phyloP scores from a whole-genome alignment of 2,888 invertebrate genomes.

The Acanthosepion esculentum region DNA sequence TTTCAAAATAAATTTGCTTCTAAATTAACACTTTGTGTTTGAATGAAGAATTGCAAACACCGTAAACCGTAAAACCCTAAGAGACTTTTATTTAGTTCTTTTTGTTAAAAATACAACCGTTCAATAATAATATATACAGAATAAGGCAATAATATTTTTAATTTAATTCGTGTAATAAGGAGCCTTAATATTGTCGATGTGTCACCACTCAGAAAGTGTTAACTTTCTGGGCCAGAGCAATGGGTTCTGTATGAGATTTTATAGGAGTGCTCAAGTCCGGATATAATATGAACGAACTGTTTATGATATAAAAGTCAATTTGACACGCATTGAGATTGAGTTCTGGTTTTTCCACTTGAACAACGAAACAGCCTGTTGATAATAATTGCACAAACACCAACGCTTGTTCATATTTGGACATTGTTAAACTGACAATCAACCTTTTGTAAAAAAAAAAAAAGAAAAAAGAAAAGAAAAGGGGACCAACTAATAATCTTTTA shows the following conservation, averaged over 20 bases:
- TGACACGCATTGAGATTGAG: background rate
- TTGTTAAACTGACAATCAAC: background rate
- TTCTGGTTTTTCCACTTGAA: slow-evolving; percentile 21
- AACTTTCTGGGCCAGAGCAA: background rate
- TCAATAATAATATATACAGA: no score
- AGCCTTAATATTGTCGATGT: no score
- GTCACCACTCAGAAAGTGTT: no score
- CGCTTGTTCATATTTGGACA: background rate
- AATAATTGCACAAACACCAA: background rate
- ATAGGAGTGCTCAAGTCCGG: background rate
- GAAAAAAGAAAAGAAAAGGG: background rate
- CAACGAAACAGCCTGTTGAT: background rate
- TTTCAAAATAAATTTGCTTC: no score
- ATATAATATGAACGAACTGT: background rate
- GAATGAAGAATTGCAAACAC: no score
- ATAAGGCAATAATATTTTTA: no score
- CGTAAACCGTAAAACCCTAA: no score
- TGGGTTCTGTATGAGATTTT: background rate
- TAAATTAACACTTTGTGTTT: no score
- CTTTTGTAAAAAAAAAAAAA: background rate
- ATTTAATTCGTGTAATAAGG: no score
- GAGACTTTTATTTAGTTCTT: no score
- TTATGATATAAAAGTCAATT: background rate
- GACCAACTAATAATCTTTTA: no score
- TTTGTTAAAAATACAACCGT: no score